Evolutionary conservation across 2,797 vertebrate species (phyloP).

Genomic region (Picus viridis): DNA sequence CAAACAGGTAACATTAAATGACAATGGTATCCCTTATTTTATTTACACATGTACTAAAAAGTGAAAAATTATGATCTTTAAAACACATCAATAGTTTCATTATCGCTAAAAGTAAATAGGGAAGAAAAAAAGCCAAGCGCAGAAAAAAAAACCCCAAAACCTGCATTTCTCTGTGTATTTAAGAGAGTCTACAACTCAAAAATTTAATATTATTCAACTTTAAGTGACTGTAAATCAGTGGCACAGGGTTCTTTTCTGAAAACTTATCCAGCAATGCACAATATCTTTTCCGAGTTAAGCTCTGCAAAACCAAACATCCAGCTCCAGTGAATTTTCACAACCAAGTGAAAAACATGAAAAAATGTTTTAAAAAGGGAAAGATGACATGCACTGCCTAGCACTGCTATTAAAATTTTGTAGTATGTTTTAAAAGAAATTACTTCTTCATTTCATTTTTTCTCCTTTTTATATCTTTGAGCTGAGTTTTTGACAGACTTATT

Average conservation of each 20-base stretch:
- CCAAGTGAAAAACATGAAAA: not conserved
- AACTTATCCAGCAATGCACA: not conserved
- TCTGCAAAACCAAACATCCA: not conserved
- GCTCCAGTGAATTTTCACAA: constrained; percentile 16
- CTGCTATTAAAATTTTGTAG: not conserved
- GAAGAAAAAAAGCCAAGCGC: not conserved
- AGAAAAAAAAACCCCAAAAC: rapidly evolving
- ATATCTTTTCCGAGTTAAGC: not conserved
- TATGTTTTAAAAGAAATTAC: constrained; percentile 22
- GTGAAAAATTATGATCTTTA: not conserved
- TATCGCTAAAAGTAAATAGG: not conserved
- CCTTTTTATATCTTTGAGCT: constrained; percentile 32
- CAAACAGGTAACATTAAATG: not conserved
- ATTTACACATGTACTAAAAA: not conserved
- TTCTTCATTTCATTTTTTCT: constrained; percentile 26
- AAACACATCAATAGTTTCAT: not conserved
- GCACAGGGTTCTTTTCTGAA: not conserved
- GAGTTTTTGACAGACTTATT: constrained; percentile 63
- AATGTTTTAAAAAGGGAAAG: not conserved
- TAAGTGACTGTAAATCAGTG: not conserved
- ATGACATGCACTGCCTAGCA: not conserved
- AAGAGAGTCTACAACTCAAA: not conserved
- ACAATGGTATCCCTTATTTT: not conserved
- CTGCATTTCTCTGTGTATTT: not conserved
- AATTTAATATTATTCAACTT: not conserved